A percentile compares a stretch with the other conserved stretches of the same genome.
Evolutionary conservation across 1,140 invertebrate species (phyloP).

Genomic region (Dinoponera quadriceps): DNA sequence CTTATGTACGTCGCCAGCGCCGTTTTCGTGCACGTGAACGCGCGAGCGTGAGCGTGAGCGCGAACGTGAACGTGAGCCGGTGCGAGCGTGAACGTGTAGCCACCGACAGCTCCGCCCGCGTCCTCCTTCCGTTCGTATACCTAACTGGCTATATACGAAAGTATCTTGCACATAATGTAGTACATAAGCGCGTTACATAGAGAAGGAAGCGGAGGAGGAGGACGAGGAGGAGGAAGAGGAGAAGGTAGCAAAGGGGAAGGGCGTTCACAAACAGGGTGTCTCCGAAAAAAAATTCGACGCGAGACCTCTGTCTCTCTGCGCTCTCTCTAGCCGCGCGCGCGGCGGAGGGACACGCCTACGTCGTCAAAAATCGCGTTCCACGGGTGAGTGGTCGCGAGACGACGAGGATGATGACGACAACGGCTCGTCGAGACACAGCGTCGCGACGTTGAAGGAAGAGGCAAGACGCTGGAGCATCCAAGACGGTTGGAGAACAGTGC

Average conservation of each 20-base stretch:
- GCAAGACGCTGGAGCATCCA: no score
- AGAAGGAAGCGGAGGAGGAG: slow-evolving; percentile 38
- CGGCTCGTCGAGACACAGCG: neutral
- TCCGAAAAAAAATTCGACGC: slow-evolving; percentile 68
- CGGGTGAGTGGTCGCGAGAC: slow-evolving; percentile 13
- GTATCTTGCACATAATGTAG: slow-evolving; percentile 65
- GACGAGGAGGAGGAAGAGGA: slow-evolving; percentile 25
- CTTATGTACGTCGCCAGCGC: slow-evolving; percentile 52
- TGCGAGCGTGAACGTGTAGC: slow-evolving; percentile 71
- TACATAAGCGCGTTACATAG: slow-evolving; percentile 74
- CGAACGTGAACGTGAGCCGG: neutral
- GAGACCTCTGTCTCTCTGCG: slow-evolving; percentile 12
- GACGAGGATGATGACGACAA: neutral
- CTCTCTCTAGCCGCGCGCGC: slow-evolving; percentile 13
- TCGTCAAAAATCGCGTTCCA: slow-evolving; percentile 50
- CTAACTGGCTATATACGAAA: slow-evolving; percentile 66
- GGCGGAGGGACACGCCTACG: slow-evolving; percentile 57
- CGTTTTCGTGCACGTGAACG: slow-evolving; percentile 62
- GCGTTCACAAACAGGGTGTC: slow-evolving; percentile 69
- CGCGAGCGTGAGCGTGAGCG: neutral
- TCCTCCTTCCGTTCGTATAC: slow-evolving; percentile 65
- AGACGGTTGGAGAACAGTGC: neutral
- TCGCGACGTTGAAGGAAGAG: neutral
- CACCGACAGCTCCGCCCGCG: slow-evolving; percentile 72
- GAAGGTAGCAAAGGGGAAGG: slow-evolving; percentile 46